Percentiles rank a stretch among this genome's conserved stretches.
Evolutionary conservation across 2,797 vertebrate species (phyloP).

Genomic region (Eulemur albifrons): DNA sequence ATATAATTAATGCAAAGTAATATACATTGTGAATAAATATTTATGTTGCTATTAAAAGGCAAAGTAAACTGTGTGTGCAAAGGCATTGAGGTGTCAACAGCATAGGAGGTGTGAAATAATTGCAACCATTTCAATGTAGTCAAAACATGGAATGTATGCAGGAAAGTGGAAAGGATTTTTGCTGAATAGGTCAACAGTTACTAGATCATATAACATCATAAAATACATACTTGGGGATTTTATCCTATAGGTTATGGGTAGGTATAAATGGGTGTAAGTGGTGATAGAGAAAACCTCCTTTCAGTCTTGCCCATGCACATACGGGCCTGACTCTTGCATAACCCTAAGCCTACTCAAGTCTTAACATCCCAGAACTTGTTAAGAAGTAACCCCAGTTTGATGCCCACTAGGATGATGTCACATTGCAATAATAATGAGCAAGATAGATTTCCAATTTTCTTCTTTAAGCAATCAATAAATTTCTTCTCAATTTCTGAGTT

Average conservation of each 20-base stretch:
- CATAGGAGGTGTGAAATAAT: neutral
- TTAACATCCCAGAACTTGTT: neutral
- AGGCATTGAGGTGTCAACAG: neutral
- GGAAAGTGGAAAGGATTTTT: neutral
- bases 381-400: neutral
- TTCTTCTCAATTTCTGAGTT: neutral
- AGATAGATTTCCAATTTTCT: neutral
- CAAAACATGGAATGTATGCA: neutral
- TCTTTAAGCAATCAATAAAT: neutral
- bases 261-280: neutral
- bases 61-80: neutral
- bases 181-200: neutral
- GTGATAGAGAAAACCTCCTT: neutral
- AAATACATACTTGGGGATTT: neutral
- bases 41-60: neutral
- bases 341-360: neutral
- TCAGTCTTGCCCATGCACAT: neutral
- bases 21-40: neutral
- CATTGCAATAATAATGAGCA: neutral
- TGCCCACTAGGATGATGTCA: neutral
- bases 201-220: neutral
- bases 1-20: neutral
- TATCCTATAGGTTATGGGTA: neutral
- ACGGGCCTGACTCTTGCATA: neutral
- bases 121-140: neutral